Percentiles rank a stretch among this genome's conserved stretches.
Conservation (phyloP, 2,888 invertebrate species). For the Cataglyphis albicans region DNA sequence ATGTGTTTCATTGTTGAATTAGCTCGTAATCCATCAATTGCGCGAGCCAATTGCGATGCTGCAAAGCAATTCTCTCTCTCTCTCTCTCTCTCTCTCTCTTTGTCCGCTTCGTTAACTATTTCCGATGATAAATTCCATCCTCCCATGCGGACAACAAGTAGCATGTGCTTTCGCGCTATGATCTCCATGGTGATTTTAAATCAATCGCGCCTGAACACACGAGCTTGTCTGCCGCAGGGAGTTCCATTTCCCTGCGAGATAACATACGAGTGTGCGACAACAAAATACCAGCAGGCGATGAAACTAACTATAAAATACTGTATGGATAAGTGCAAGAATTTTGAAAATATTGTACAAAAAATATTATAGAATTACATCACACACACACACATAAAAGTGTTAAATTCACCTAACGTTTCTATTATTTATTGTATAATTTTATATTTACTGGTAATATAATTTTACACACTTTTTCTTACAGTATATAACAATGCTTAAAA, state of each 20-base stretch:
- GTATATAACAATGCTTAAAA: too few species aligned
- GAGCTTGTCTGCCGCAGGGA: constrained; percentile 34
- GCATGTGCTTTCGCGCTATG: constrained; percentile 36
- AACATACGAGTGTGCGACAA: constrained; percentile 11
- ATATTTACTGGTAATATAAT: too few species aligned
- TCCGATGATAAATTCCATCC: constrained; percentile 40
- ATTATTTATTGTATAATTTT: too few species aligned
- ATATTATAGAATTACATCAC: too few species aligned
- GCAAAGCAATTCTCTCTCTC: neutral
- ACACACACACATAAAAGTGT: too few species aligned
- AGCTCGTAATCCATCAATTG: neutral
- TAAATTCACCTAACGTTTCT: too few species aligned
- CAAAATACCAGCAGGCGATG: neutral
- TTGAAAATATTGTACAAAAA: constrained; percentile 13
- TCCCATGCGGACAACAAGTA: constrained; percentile 21
- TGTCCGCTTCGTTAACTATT: constrained; percentile 45
- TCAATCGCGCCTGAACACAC: constrained; percentile 21
- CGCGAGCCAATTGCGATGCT: constrained; percentile 34
- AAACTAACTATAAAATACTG: constrained; percentile 21
- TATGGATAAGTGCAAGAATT: neutral
- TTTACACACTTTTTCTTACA: too few species aligned
- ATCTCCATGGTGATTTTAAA: constrained; percentile 50
- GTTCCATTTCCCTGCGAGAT: constrained; percentile 19
- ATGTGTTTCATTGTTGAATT: constrained; percentile 4
- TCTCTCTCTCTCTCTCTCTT: neutral